phyloP scores from a whole-genome alignment of 2,113 vertebrate genomes.

The Ailurus styani region DNA sequence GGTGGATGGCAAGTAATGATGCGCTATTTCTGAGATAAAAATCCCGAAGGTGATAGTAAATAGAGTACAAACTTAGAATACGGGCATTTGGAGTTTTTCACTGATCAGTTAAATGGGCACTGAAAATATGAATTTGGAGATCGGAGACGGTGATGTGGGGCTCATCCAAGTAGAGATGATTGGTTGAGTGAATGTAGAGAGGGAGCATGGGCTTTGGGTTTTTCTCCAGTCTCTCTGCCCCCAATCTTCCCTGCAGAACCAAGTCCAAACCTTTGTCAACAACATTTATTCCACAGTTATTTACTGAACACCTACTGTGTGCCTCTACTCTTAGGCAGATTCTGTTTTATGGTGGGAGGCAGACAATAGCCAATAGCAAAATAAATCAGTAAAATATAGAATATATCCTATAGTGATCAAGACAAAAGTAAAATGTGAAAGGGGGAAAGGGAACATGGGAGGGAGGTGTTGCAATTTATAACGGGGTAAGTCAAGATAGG shows the following conservation, averaged over 20 bases:
- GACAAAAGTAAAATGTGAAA: neutral
- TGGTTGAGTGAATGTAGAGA: neutral
- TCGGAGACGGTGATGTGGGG: neutral
- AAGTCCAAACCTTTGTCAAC: neutral
- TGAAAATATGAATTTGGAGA: neutral
- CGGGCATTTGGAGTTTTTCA: neutral
- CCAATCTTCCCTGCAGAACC: neutral
- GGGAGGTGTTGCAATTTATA: neutral
- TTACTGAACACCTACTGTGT: neutral
- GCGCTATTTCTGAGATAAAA: neutral
- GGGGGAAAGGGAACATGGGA: neutral
- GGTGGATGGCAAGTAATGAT: neutral
- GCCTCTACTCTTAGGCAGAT: neutral
- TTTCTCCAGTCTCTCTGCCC: neutral
- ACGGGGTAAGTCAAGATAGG: neutral
- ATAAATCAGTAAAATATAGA: neutral
- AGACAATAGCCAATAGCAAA: neutral
- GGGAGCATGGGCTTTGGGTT: neutral
- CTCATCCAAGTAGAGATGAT: neutral
- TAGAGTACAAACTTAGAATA: neutral
- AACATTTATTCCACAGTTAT: neutral
- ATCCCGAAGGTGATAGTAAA: neutral
- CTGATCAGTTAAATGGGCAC: neutral
- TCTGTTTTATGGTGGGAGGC: neutral
- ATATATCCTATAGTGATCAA: neutral